Evolutionary conservation across 2,888 invertebrate species (phyloP).

Genomic region (Boloria euphrosyne): DNA sequence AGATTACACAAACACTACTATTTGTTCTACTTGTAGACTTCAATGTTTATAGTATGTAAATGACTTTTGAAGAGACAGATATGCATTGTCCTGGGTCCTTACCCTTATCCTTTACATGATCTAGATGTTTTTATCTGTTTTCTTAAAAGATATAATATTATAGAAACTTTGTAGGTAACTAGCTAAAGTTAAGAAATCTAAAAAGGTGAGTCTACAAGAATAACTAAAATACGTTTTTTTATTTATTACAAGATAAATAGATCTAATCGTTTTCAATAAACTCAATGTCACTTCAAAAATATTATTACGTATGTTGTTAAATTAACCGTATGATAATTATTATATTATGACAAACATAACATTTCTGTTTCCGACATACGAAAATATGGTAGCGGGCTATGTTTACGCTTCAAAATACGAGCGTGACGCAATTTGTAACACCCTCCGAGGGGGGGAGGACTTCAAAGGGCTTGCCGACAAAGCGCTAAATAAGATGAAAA

Average conservation of each 20-base stretch:
- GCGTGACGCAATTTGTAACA: conserved; percentile 79
- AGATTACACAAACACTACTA: conserved; percentile 45
- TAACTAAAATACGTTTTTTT: background rate
- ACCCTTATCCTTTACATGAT: too few species aligned
- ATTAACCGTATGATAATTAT: conserved; percentile 12
- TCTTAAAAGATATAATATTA: too few species aligned
- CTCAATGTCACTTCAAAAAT: background rate
- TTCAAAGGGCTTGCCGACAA: conserved; percentile 80
- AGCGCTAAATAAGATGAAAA: conserved; percentile 82
- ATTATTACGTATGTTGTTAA: conserved; percentile 7
- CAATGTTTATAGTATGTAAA: background rate
- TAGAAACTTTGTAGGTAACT: too few species aligned
- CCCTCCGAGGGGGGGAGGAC: conserved; percentile 62
- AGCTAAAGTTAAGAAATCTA: too few species aligned
- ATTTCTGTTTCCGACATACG: conserved; percentile 26
- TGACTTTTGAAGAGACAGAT: background rate
- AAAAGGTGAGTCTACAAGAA: too few species aligned
- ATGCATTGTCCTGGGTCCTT: too few species aligned
- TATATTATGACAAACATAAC: conserved; percentile 11
- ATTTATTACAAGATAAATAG: background rate
- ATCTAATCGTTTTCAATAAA: background rate
- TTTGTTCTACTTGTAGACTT: conserved; percentile 19
- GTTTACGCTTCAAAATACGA: conserved; percentile 70
- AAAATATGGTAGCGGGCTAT: conserved; percentile 60
- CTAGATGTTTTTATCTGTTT: too few species aligned